Evolutionary conservation across 2,888 invertebrate genomes (phyloP).

Genomic region (Sphaerophoria rueppellii): DNA sequence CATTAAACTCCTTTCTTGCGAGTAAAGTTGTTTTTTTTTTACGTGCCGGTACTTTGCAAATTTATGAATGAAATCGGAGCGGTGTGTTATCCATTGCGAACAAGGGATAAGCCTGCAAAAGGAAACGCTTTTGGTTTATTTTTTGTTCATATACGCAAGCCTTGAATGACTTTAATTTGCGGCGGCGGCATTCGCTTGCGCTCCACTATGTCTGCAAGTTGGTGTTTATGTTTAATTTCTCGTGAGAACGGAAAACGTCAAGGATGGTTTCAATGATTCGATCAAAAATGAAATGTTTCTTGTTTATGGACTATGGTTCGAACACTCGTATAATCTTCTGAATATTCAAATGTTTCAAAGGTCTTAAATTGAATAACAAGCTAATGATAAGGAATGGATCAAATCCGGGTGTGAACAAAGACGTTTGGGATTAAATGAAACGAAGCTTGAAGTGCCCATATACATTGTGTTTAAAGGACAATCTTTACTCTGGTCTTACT

Average conservation of each 20-base stretch:
- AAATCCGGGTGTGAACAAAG: too few species aligned
- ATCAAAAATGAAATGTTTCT: slow-evolving; percentile 42
- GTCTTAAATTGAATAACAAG: too few species aligned
- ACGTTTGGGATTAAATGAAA: too few species aligned
- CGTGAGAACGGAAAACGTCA: slow-evolving; percentile 67
- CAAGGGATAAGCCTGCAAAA: neutral
- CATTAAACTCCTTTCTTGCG: slow-evolving; percentile 13
- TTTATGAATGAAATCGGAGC: slow-evolving; percentile 72
- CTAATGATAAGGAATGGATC: too few species aligned
- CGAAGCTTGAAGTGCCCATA: too few species aligned
- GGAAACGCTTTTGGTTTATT: slow-evolving; percentile 19
- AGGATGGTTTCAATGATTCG: slow-evolving; percentile 59
- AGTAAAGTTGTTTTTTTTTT: slow-evolving; percentile 22
- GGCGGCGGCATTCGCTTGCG: slow-evolving; percentile 12
- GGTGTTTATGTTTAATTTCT: slow-evolving; percentile 31
- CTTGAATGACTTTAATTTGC: slow-evolving; percentile 55
- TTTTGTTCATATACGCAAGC: slow-evolving; percentile 49
- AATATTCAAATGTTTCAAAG: too few species aligned
- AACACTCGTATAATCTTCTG: too few species aligned
- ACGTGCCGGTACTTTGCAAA: slow-evolving; percentile 63
- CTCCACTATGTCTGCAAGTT: neutral
- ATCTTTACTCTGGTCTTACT: too few species aligned
- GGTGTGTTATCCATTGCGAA: slow-evolving; percentile 59
- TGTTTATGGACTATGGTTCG: too few species aligned
- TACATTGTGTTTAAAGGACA: too few species aligned